Conservation (phyloP, 2,797 vertebrate species). For the Bradypus variegatus region DNA sequence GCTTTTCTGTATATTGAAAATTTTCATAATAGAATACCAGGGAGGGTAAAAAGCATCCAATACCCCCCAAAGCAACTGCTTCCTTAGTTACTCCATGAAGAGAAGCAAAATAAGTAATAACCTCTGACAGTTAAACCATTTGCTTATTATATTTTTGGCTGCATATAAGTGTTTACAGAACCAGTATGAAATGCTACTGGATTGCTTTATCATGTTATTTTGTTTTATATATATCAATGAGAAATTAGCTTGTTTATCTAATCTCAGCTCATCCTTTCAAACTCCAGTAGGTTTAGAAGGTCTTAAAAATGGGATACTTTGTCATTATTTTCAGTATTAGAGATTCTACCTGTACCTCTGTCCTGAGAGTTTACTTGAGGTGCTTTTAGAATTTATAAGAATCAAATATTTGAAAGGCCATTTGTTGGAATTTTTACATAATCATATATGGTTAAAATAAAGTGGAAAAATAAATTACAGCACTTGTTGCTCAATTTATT, state of each 20-base stretch:
- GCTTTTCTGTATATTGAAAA: background rate
- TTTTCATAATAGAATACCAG: background rate
- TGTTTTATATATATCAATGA: background rate
- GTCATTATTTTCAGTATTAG: background rate
- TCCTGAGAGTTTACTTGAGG: background rate
- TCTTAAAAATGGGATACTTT: slow-evolving; percentile 15
- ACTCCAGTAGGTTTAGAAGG: slow-evolving; percentile 7
- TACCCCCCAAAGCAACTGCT: background rate
- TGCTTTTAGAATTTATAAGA: slow-evolving; percentile 16
- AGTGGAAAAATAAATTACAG: slow-evolving; percentile 16
- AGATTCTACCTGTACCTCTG: background rate
- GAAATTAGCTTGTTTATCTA: background rate
- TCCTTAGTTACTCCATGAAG: background rate
- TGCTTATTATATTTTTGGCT: background rate
- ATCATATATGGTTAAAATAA: slow-evolving; percentile 25
- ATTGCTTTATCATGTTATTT: background rate
- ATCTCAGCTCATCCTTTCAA: background rate
- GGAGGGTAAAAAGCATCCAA: background rate
- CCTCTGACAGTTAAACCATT: background rate
- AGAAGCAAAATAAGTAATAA: background rate
- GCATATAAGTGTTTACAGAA: background rate
- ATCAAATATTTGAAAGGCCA: background rate
- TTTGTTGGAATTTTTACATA: background rate
- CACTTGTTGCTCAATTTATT: slow-evolving; percentile 14
- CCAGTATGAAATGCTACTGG: background rate